phyloP scores from a whole-genome alignment of 2,888 invertebrate species.

The Chelonus formosanus region DNA sequence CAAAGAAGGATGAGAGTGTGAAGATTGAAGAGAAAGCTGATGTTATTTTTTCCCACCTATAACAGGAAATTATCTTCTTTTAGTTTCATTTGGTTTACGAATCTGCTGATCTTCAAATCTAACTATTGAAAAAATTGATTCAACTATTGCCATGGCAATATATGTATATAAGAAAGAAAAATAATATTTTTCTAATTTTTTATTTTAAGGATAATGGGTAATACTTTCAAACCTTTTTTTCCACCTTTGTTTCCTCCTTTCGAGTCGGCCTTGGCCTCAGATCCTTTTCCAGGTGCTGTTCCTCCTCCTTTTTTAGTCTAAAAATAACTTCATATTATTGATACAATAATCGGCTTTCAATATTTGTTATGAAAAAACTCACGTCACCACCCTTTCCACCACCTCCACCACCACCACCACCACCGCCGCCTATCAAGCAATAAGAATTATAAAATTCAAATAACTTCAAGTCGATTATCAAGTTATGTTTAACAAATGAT shows the following conservation, averaged over 20 bases:
- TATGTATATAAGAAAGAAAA: slow-evolving; percentile 9
- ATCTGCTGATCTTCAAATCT: slow-evolving; percentile 39
- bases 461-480: slow-evolving; percentile 11
- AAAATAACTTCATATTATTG: slow-evolving; percentile 11
- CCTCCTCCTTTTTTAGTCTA: slow-evolving; percentile 44
- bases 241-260: slow-evolving; percentile 46
- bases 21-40: neutral
- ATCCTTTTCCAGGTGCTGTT: slow-evolving; percentile 39
- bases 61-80: slow-evolving; percentile 36
- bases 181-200: slow-evolving; percentile 26
- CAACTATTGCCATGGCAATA: no score
- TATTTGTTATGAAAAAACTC: slow-evolving; percentile 36
- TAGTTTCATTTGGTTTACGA: slow-evolving; percentile 25
- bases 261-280: slow-evolving; percentile 40
- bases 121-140: slow-evolving; percentile 25
- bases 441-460: slow-evolving; percentile 19
- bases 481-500: no score
- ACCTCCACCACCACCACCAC: slow-evolving; percentile 43
- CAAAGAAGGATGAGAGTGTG: no score
- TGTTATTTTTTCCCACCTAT: slow-evolving; percentile 45
- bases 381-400: slow-evolving; percentile 48
- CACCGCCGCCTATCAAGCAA: slow-evolving; percentile 15
- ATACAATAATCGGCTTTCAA: neutral
- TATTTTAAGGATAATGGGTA: neutral
- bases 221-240: slow-evolving; percentile 42